Base-by-base conservation (phyloP, 2,888 invertebrate genomes). In the Caenorhabditis sp. region DNA sequence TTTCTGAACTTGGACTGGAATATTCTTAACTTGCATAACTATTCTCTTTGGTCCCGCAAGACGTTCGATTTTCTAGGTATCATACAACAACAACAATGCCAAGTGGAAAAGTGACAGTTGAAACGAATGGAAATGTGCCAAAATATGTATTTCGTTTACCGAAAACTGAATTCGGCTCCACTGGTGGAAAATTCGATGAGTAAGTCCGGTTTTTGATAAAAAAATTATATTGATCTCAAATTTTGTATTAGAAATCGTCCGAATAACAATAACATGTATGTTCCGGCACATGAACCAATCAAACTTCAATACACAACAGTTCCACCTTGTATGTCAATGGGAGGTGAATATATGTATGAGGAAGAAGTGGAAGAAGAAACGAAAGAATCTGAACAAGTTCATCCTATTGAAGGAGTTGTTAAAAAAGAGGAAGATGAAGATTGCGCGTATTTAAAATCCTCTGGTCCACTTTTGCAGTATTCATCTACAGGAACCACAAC, bases 251-350 rank as follows among this genome's bases (percentile, higher is more conserved):
- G 73, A 68, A 74, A 74, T 49, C 62, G 67, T 2, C 69, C 72
- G 1, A 62, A 52, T 26, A 60, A n/a, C 38, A 43, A 59, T 8
- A 70, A 71, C 27, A 61, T 70, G 67, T 74, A 64, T 31, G 70
- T 74, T 4, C 74, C 74, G 1, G 67, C 74, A 2, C 59, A 63
- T 52, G 74, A 74, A 38, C 67, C 74, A 12, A 53, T 64, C 4
- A 70, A 68, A 59, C 54, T 63, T n/a, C 74, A 69, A 26, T 74
- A 53, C 43, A 68, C 77, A 31, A 79, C 79, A 25, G 79, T 79
- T 5, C 79, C 79, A 0, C 65, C 77, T 5, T 74, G 72, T 31
- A 77, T 79, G 77, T 79, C 79, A 7, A 79, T 79, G 77, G 78
- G 78, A 23, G 79, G 76, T 53, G 76, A 79, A 54, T 66, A 69